A percentile compares a stretch with the other conserved stretches of the same genome.
Conservation (phyloP, 2,888 invertebrate species). For the Capitulum mitella region DNA sequence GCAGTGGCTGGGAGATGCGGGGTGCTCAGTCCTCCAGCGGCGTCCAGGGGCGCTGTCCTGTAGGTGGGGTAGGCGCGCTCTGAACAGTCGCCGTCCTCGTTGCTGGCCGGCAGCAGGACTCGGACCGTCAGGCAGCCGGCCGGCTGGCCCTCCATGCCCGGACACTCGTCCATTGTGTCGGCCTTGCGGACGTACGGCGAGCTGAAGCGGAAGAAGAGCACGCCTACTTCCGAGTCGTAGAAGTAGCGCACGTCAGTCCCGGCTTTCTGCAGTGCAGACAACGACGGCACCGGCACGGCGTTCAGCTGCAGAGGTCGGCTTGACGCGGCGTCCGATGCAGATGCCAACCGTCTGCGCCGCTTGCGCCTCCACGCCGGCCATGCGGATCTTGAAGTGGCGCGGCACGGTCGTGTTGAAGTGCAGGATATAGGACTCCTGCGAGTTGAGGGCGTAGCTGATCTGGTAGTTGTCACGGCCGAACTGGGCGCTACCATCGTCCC, state of each 20-base stretch:
- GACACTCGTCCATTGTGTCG: conserved; percentile 7
- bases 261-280: neutral
- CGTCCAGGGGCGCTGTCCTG: neutral
- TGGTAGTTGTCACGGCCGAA: neutral
- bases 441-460: neutral
- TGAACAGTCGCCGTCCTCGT: neutral
- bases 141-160: neutral
- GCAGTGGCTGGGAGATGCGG: neutral
- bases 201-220: neutral
- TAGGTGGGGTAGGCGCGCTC: neutral
- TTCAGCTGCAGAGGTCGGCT: neutral
- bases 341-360: neutral
- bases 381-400: neutral
- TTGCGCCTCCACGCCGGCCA: neutral
- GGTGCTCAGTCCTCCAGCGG: neutral
- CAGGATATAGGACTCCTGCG: conserved; percentile 1
- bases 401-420: conserved; percentile 24
- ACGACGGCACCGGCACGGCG: neutral
- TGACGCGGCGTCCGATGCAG: neutral
- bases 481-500: neutral
- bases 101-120: neutral
- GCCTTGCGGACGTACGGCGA: neutral
- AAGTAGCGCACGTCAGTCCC: neutral
- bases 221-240: neutral
- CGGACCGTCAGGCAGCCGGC: neutral